A percentile compares a stretch with the other conserved stretches of the same genome.
Evolutionary conservation across 2,797 vertebrate species (phyloP).

Genomic region (Anas capensis): DNA sequence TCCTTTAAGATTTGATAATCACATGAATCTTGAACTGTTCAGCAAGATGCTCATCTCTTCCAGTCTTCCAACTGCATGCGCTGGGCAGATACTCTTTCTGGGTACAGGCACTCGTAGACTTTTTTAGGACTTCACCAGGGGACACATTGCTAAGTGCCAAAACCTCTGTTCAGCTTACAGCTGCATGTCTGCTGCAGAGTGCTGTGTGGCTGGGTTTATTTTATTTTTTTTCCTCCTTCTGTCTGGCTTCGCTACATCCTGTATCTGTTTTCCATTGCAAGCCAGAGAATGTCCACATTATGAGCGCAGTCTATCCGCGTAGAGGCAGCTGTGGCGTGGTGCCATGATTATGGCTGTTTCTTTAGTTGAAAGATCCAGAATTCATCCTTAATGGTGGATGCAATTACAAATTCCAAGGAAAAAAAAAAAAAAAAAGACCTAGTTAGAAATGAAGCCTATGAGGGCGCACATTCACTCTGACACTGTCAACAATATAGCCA

Average conservation of each 20-base stretch:
- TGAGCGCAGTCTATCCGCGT: neutral
- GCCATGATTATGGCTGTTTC: neutral
- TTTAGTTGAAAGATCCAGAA: neutral
- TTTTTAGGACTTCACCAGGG: neutral
- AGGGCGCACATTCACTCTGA: neutral
- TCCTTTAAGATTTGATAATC: neutral
- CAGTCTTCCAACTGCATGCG: neutral
- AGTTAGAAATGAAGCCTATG: neutral
- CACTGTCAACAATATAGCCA: neutral
- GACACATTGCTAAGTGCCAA: neutral
- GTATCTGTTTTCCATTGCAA: neutral
- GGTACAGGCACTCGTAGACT: neutral
- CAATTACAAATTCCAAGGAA: neutral
- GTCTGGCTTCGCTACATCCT: neutral
- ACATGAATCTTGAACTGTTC: neutral
- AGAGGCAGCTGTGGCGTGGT: neutral
- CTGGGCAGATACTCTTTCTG: neutral
- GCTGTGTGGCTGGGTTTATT: neutral
- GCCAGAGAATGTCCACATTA: neutral
- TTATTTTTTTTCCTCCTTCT: neutral
- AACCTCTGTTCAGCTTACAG: neutral
- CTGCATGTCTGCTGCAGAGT: fast-evolving
- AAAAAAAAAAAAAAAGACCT: neutral
- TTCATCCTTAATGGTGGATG: neutral
- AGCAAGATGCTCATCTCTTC: neutral